Evolutionary conservation across 1,140 invertebrate species (phyloP).

Genomic region (Drosophila pachea): DNA sequence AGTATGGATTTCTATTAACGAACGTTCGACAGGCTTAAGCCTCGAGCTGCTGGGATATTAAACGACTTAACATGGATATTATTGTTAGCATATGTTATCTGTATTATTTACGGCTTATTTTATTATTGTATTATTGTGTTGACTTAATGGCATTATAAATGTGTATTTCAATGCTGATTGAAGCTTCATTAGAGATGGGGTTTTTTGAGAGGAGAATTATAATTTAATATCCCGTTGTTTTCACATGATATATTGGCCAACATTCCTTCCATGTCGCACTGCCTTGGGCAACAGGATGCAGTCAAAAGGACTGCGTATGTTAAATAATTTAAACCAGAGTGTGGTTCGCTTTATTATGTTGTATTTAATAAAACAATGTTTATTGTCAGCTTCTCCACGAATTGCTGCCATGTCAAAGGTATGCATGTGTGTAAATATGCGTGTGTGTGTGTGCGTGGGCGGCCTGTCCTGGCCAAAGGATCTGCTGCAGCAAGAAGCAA

Average conservation of each 20-base stretch:
- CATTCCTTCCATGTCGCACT: no score
- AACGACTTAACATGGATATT: constrained; percentile 2
- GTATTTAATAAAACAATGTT: constrained; percentile 71
- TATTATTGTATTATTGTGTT: neutral
- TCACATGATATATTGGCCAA: no score
- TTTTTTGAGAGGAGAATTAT: no score
- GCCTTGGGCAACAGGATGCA: no score
- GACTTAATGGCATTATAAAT: no score
- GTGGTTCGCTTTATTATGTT: constrained; percentile 43
- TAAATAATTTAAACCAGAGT: constrained; percentile 20
- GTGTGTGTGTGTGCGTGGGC: constrained; percentile 1
- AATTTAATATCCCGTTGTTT: neutral
- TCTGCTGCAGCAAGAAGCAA: constrained; percentile 18
- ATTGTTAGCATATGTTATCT: constrained; percentile 1
- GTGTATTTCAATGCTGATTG: no score
- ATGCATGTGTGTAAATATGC: constrained; percentile 19
- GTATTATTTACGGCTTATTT: neutral
- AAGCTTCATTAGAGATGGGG: no score
- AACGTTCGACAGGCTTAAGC: constrained; percentile 18
- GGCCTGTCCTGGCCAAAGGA: constrained; percentile 6
- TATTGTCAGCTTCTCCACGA: constrained; percentile 34
- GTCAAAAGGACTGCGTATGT: neutral
- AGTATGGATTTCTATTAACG: constrained; percentile 38
- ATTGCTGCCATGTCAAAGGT: constrained; percentile 44
- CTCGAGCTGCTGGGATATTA: neutral